A percentile compares a stretch with the other conserved stretches of the same genome.
These are phyloP conservation scores for Rafetus swinhoei DNA, from an alignment of 2,113 vertebrate species.

Conservation along the genomic window DNA sequence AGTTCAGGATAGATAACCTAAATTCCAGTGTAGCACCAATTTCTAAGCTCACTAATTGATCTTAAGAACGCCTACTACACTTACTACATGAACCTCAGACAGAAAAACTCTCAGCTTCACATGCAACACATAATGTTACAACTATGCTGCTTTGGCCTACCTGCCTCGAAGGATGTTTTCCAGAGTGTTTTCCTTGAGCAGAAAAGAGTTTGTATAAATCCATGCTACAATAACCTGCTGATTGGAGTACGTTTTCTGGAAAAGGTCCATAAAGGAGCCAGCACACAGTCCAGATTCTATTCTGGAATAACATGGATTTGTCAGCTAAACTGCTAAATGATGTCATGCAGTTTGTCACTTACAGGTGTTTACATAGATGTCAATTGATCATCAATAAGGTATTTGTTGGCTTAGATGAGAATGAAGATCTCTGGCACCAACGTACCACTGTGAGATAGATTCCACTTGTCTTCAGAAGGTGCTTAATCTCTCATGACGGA, in stretches of 20 bases:
- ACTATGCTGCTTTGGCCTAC: no score
- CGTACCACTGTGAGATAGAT: neutral
- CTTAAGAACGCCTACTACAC: neutral
- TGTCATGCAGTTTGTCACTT: no score
- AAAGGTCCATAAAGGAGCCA: no score
- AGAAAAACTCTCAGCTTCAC: neutral
- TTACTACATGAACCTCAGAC: neutral
- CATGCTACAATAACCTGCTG: no score
- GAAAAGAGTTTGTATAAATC: no score
- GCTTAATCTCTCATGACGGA: neutral
- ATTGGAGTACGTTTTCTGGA: no score
- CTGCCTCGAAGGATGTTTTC: no score
- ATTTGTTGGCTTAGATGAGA: neutral
- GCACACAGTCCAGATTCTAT: no score
- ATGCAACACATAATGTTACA: neutral
- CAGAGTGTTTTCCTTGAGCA: no score
- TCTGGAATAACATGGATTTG: no score
- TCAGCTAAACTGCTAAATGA: no score
- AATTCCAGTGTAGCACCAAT: neutral
- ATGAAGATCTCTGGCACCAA: neutral
- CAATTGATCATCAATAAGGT: neutral
- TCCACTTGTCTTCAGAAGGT: neutral
- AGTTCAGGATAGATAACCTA: neutral
- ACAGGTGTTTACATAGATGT: no score
- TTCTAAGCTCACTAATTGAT: neutral